Evolutionary conservation across 2,113 vertebrate species (phyloP).

Genomic region (Ascaphus truei): DNA sequence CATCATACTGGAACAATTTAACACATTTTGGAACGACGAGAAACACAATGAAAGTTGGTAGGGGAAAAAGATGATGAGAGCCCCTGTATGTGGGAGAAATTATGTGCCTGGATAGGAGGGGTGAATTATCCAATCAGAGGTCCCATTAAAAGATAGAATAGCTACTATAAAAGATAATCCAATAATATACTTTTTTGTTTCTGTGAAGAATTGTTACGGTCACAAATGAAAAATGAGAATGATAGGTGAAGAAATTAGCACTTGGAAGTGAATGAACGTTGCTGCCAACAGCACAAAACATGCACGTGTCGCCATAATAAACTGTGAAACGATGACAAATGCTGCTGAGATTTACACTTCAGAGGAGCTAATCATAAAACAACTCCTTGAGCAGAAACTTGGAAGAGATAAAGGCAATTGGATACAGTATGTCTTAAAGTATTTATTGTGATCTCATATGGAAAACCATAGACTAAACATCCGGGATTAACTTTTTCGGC

Average conservation of each 20-base stretch:
- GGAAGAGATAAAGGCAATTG: background rate
- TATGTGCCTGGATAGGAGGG: too few species aligned
- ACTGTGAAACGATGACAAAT: background rate
- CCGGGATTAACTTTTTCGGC: background rate
- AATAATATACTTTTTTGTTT: too few species aligned
- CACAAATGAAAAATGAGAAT: too few species aligned
- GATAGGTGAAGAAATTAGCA: background rate
- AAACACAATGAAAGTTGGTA: too few species aligned
- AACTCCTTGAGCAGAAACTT: background rate
- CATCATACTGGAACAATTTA: too few species aligned
- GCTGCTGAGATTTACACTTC: background rate
- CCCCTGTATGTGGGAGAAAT: too few species aligned
- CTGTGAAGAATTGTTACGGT: too few species aligned
- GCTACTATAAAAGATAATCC: too few species aligned
- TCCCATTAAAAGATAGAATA: too few species aligned
- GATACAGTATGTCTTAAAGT: background rate
- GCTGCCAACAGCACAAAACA: background rate
- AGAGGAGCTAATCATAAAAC: background rate
- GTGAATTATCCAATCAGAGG: too few species aligned
- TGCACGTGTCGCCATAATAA: background rate
- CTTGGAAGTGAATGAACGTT: background rate
- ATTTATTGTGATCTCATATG: background rate
- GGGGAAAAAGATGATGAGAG: too few species aligned
- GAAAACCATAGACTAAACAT: constrained; percentile 26
- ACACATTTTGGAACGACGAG: too few species aligned